phyloP scores from a whole-genome alignment of 2,797 vertebrate genomes.

The Xiphorhynchus erythropygius region DNA sequence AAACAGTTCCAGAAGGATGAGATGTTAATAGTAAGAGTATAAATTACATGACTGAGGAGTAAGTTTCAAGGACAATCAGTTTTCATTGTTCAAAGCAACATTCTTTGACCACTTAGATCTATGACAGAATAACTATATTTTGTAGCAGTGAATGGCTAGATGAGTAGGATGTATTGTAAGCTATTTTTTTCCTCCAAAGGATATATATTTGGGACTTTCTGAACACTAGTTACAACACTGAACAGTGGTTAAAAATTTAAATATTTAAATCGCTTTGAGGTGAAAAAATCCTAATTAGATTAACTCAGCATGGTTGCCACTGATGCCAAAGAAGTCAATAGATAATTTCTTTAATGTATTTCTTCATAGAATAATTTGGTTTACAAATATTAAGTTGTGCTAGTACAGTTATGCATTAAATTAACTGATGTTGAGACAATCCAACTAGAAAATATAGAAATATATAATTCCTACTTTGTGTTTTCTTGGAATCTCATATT shows the following conservation, averaged over 20 bases:
- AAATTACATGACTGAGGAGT: constrained; percentile 11
- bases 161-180: background rate
- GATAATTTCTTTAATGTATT: background rate
- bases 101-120: background rate
- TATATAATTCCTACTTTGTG: background rate
- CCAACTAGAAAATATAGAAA: background rate
- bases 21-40: background rate
- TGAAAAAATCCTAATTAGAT: background rate
- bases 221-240: background rate
- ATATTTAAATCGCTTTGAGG: background rate
- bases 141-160: background rate
- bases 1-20: background rate
- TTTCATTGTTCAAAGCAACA: background rate
- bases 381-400: background rate
- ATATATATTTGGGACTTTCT: background rate
- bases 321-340: background rate
- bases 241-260: background rate
- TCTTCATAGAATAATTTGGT: background rate
- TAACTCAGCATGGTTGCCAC: background rate
- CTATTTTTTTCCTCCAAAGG: background rate
- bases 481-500: background rate
- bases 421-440: background rate
- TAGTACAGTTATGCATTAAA: background rate
- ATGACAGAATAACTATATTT: background rate
- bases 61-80: constrained; percentile 33